phyloP scores from a whole-genome alignment of 2,113 vertebrate species.

The Glareola pratincola region DNA sequence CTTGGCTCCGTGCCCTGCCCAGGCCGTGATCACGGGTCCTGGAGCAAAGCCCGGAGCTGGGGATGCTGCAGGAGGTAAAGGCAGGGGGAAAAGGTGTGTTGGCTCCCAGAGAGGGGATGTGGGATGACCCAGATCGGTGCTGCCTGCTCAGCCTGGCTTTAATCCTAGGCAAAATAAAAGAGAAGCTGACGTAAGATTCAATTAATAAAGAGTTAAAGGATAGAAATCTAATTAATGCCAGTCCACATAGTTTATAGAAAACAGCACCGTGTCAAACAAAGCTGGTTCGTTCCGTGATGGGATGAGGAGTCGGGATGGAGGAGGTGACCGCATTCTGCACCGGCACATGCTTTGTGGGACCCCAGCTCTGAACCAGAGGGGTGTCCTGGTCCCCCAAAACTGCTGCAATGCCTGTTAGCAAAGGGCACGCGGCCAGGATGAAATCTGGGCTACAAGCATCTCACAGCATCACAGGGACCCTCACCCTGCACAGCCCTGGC shows the following conservation, averaged over 20 bases:
- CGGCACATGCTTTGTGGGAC: accelerated
- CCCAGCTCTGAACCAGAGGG: neutral
- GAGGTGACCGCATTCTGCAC: accelerated
- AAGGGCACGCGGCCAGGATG: accelerated
- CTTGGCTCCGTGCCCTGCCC: neutral
- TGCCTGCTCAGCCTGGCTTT: neutral
- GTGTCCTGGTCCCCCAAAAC: neutral
- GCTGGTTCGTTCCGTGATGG: accelerated
- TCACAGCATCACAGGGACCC: neutral
- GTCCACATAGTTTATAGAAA: neutral
- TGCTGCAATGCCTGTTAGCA: neutral
- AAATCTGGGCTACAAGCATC: neutral
- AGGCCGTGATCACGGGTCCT: neutral
- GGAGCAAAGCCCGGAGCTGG: neutral
- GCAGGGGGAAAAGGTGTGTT: neutral
- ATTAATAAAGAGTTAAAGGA: constrained; percentile 63
- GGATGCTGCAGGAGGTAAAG: neutral
- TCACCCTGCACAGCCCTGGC: neutral
- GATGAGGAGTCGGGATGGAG: accelerated
- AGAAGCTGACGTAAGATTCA: constrained; percentile 24
- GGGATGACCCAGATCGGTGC: neutral
- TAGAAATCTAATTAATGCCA: constrained; percentile 35
- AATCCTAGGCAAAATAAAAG: neutral
- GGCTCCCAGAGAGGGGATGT: neutral
- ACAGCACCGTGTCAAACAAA: neutral